A percentile compares a stretch with the other conserved stretches of the same genome.
Conservation (phyloP, 2,888 invertebrate species). For the Torymus texanus region DNA sequence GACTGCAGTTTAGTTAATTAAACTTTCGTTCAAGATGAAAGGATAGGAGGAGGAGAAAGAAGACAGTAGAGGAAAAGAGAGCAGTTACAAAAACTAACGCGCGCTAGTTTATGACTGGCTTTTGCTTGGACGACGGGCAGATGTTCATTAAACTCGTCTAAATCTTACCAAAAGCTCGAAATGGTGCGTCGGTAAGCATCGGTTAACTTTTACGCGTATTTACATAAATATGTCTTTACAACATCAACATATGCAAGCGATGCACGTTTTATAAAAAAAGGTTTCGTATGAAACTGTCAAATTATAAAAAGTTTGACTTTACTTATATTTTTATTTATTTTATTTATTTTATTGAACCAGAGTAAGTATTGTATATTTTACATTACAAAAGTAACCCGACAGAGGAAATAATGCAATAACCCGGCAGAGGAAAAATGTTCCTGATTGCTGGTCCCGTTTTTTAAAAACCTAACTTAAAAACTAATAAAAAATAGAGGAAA, state of each 20-base stretch:
- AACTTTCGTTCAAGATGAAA: neutral
- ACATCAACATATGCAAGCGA: neutral
- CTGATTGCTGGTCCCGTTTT: no score
- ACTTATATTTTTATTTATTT: no score
- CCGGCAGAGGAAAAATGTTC: no score
- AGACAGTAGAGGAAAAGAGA: neutral
- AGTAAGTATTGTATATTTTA: no score
- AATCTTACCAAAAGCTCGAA: slow-evolving; percentile 37
- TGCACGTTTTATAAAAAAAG: neutral
- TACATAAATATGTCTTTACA: no score
- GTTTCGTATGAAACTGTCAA: no score
- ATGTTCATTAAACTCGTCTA: slow-evolving; percentile 38
- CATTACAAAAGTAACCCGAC: no score
- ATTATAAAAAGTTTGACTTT: no score
- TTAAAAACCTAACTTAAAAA: no score
- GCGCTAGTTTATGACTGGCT: slow-evolving; percentile 15
- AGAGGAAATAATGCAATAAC: no score
- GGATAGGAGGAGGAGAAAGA: neutral
- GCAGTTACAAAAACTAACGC: slow-evolving; percentile 2
- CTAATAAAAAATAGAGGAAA: no score
- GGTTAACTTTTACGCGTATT: slow-evolving; percentile 18
- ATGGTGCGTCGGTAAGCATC: neutral
- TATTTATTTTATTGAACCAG: no score
- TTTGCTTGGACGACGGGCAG: neutral
- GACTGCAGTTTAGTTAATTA: slow-evolving; percentile 5